A percentile compares a stretch with the other conserved stretches of the same genome.
These are phyloP conservation scores for Nomada goodeniana DNA, from an alignment of 2,888 invertebrate species.

Conservation along the genomic window DNA sequence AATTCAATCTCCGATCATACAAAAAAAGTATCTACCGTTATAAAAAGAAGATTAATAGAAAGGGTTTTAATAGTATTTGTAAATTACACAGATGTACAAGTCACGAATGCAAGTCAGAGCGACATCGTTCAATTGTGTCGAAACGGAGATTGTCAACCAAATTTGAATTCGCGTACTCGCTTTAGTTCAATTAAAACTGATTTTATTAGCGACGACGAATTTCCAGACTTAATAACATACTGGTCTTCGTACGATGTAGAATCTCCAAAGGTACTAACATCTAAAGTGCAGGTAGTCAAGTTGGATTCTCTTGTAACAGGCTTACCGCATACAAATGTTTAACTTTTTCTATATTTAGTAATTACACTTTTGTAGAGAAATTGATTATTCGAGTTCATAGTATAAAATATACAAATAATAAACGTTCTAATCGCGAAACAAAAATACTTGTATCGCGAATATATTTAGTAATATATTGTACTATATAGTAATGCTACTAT, in stretches of 20 bases:
- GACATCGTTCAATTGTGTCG: slow-evolving; percentile 91
- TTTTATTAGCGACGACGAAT: slow-evolving; percentile 91
- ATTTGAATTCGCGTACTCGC: slow-evolving; percentile 89
- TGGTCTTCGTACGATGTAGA: slow-evolving; percentile 77
- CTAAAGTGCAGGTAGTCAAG: slow-evolving; percentile 80
- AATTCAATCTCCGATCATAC: slow-evolving; percentile 63
- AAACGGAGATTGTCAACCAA: slow-evolving; percentile 88
- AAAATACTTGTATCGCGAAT: slow-evolving; percentile 6
- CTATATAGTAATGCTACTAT: background rate
- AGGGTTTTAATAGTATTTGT: slow-evolving; percentile 92
- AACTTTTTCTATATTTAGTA: slow-evolving; percentile 31
- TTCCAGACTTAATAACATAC: slow-evolving; percentile 92
- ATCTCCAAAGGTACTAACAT: slow-evolving; percentile 69
- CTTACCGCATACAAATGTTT: slow-evolving; percentile 43
- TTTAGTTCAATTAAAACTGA: slow-evolving; percentile 89
- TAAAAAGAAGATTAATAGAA: slow-evolving; percentile 86
- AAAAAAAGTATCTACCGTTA: slow-evolving; percentile 40
- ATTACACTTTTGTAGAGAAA: slow-evolving; percentile 20
- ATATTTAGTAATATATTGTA: slow-evolving; percentile 17
- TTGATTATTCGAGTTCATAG: slow-evolving; percentile 17
- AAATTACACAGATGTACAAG: slow-evolving; percentile 90
- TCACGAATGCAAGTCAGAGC: slow-evolving; percentile 92
- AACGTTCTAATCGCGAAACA: slow-evolving; percentile 26
- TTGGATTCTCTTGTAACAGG: slow-evolving; percentile 70
- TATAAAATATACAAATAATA: slow-evolving; percentile 16